A percentile compares a stretch with the other conserved stretches of the same genome.
Conservation (phyloP, 2,113 vertebrate genomes). For the Urocitellus parryii region DNA sequence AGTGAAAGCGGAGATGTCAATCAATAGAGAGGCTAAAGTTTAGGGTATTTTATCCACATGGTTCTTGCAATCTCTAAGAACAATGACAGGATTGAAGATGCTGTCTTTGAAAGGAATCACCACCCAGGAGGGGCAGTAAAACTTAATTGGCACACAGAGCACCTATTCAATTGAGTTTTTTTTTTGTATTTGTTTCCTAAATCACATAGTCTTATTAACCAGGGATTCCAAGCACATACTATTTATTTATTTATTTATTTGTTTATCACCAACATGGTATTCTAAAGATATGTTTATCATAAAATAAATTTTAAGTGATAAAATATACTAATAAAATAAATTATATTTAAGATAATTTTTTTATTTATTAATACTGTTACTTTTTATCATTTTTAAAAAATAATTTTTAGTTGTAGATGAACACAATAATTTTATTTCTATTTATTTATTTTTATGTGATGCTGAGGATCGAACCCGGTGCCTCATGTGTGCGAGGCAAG, state of each 20-base stretch:
- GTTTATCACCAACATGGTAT: neutral
- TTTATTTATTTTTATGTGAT: too few relatives aligned
- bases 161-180: neutral
- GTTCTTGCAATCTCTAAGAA: conserved; percentile 38
- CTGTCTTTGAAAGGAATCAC: neutral
- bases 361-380: neutral
- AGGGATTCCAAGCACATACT: neutral
- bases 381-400: neutral
- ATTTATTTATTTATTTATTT: neutral
- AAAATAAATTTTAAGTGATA: conserved; percentile 40
- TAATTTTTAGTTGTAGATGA: too few relatives aligned
- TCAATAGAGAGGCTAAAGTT: neutral
- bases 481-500: too few relatives aligned
- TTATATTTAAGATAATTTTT: neutral
- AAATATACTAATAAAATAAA: conserved; percentile 8
- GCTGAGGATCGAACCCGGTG: too few relatives aligned
- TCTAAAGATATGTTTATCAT: conserved; percentile 5
- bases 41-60: neutral
- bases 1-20: neutral
- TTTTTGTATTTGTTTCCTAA: neutral
- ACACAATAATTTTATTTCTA: too few relatives aligned
- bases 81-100: conserved; percentile 36
- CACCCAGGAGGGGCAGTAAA: neutral
- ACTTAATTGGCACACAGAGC: neutral
- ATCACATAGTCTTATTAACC: neutral